phyloP scores from a whole-genome alignment of 2,888 invertebrate species.

The Oscheius onirici region DNA sequence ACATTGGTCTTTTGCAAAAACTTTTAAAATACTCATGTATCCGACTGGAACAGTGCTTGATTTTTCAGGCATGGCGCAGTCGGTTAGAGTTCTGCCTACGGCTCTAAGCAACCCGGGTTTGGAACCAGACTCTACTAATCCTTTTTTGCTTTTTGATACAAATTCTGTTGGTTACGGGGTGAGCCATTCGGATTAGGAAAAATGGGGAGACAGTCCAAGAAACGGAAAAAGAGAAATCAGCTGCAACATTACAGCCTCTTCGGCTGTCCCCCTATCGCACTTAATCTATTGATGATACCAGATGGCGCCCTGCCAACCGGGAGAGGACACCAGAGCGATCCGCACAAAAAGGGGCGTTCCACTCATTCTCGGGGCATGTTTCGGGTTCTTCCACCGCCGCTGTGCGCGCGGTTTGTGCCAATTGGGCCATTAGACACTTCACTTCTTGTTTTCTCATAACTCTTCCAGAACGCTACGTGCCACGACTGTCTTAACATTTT shows the following conservation, averaged over 20 bases:
- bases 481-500: neutral
- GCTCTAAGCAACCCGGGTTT: too few relatives aligned
- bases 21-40: too few relatives aligned
- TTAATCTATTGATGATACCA: slow-evolving; percentile 33
- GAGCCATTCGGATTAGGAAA: too few relatives aligned
- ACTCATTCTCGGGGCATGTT: neutral
- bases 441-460: neutral
- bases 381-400: too few relatives aligned
- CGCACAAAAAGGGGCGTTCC: slow-evolving; percentile 12
- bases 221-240: neutral
- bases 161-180: too few relatives aligned
- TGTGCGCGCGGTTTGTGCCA: neutral
- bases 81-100: too few relatives aligned
- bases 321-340: neutral
- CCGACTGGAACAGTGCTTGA: too few relatives aligned
- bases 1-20: too few relatives aligned
- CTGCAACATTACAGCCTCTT: neutral
- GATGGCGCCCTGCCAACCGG: slow-evolving; percentile 15
- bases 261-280: slow-evolving; percentile 11
- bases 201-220: neutral
- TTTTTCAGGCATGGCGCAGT: too few relatives aligned
- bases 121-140: too few relatives aligned
- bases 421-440: neutral
- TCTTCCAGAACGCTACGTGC: neutral
- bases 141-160: too few relatives aligned